Conservation (phyloP, 2,797 vertebrate species). For the Sebastes elongatus region DNA sequence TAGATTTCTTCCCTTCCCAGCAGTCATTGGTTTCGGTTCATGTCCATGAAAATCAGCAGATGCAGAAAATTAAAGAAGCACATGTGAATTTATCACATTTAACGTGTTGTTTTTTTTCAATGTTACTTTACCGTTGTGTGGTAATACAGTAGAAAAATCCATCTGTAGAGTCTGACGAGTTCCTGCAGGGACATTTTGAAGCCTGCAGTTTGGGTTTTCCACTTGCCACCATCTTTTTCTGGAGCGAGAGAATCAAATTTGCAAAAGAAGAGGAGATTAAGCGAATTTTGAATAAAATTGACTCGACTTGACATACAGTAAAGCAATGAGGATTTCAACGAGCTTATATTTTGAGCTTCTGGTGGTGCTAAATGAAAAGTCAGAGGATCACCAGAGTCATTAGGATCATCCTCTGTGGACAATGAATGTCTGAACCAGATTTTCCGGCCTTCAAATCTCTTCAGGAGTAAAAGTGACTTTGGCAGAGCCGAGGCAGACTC, state of each 20-base stretch:
- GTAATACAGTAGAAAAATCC: neutral
- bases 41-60: neutral
- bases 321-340: neutral
- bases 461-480: neutral
- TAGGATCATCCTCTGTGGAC: neutral
- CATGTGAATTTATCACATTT: too few relatives aligned
- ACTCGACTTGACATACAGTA: neutral
- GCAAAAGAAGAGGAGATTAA: neutral
- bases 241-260: neutral
- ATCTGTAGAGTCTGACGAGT: neutral
- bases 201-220: neutral
- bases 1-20: neutral
- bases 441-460: neutral
- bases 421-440: neutral
- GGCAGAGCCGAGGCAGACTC: slow-evolving; percentile 15
- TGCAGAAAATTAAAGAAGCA: neutral
- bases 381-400: neutral
- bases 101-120: neutral
- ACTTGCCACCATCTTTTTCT: neutral
- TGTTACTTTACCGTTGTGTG: too few relatives aligned
- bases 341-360: neutral
- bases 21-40: neutral
- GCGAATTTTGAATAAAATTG: neutral
- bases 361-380: neutral
- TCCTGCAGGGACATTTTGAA: neutral